Base-by-base conservation (phyloP, 2,797 vertebrate genomes). In the Percopsis omiscomaycus region DNA sequence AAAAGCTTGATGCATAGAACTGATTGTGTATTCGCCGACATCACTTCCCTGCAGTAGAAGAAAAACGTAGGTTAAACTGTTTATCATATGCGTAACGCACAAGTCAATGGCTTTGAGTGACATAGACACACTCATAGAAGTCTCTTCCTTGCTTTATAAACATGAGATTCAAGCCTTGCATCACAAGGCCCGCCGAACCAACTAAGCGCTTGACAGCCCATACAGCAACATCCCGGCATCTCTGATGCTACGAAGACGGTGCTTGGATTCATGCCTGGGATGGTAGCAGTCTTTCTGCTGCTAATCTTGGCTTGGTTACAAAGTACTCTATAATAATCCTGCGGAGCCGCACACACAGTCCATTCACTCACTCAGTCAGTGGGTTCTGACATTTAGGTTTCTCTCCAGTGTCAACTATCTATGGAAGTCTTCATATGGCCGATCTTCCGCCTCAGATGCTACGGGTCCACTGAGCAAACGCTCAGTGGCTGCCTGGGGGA, bases 131-230 rank as follows among this genome's bases (percentile, higher is more conserved):
- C 72, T 58, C 22, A 22, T 22, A 22, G 22, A 22, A 22, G 53
- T 66, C 54, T 58, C 15, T 11, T 15, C 42, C 68, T 60, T 42
- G 9, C 37, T 72, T 69, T 74, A 70, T 77, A 78, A 79, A 83
- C 68, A 78, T 78, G 69, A 81, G 74, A 75, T 78, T 80, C 79
- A 68, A 62, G 37, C 74, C 66, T 67, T 53, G 59, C 70, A 64
- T 76, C 72, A 53, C n/a, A n/a, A 55, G 69, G 71, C 75, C 83
- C 66, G 61, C 49, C 72, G 75, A 82, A 84, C 64, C 78, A 59
- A 67, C 60, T 71, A 73, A 84, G 63, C 64, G 66, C 73, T 72
- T 73, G 79, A 81, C 66, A 57, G 71, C 27, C 61, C 54, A 52
- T 42, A 37, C 54, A 22, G 42, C 71, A 59, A 69, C 80, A 77